A percentile compares a stretch with the other conserved stretches of the same genome.
Evolutionary conservation across 2,113 vertebrate species (phyloP).

Genomic region (Echinops telfairi): DNA sequence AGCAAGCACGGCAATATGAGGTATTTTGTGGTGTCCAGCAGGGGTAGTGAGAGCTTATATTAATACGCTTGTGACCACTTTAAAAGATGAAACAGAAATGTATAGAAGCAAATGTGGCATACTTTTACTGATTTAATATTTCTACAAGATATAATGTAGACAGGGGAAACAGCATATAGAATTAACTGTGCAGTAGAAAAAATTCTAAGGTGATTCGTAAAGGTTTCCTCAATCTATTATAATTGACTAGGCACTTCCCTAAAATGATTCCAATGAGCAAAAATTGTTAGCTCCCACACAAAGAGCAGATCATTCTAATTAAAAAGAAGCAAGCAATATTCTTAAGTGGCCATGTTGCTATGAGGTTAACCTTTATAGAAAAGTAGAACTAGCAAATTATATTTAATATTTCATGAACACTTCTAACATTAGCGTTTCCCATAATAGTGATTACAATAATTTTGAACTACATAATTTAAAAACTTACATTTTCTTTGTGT

Average conservation of each 20-base stretch:
- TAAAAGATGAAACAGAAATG: too few relatives aligned
- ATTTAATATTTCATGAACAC: slow-evolving; percentile 34
- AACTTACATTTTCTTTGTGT: neutral
- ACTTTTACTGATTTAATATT: slow-evolving; percentile 39
- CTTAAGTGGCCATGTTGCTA: neutral
- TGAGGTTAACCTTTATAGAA: slow-evolving; percentile 46
- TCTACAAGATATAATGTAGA: slow-evolving; percentile 15
- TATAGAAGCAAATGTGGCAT: neutral
- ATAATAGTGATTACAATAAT: slow-evolving; percentile 17
- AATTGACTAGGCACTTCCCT: slow-evolving; percentile 19
- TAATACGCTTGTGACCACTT: too few relatives aligned
- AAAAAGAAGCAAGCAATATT: neutral
- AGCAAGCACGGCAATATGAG: too few relatives aligned
- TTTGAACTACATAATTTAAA: slow-evolving; percentile 13
- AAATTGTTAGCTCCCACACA: neutral
- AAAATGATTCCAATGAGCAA: slow-evolving; percentile 40
- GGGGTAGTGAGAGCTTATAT: too few relatives aligned
- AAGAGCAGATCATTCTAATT: neutral
- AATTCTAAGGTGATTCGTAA: slow-evolving; percentile 33
- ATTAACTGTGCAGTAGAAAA: slow-evolving; percentile 29
- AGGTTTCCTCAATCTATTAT: slow-evolving; percentile 16
- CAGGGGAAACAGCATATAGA: slow-evolving; percentile 8
- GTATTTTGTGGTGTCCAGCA: too few relatives aligned
- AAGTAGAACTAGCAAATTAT: neutral
- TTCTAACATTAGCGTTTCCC: slow-evolving; percentile 33